Conservation (phyloP, 1,140 invertebrate genomes). For the Cheumatopsyche charites region DNA sequence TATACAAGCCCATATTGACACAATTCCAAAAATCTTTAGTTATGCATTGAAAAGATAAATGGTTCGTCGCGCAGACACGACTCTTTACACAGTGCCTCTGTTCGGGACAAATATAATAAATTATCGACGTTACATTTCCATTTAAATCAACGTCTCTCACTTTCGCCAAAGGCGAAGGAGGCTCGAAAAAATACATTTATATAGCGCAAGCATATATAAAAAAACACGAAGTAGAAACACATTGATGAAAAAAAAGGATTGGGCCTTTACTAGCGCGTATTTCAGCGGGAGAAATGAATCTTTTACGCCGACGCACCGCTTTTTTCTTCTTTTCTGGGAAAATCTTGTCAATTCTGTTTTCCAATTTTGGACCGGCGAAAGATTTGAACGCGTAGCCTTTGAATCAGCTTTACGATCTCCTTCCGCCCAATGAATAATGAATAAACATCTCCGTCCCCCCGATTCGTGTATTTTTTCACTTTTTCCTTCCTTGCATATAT, state of each 20-base stretch:
- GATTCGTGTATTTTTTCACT: no score
- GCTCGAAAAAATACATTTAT: no score
- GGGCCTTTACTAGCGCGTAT: background rate
- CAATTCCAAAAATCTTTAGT: no score
- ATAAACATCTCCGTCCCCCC: slow-evolving; percentile 28
- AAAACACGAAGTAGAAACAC: no score
- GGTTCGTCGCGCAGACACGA: no score
- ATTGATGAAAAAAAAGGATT: background rate
- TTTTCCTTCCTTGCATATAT: background rate
- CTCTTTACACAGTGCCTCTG: no score
- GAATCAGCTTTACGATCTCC: slow-evolving; percentile 32
- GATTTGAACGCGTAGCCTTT: slow-evolving; percentile 29
- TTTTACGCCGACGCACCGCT: slow-evolving; percentile 11
- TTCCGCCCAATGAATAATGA: slow-evolving; percentile 41
- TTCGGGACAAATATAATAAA: slow-evolving; percentile 9
- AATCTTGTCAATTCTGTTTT: slow-evolving; percentile 27
- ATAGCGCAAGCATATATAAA: no score
- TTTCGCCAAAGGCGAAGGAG: slow-evolving; percentile 13
- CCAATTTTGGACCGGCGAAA: slow-evolving; percentile 31
- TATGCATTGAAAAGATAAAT: no score
- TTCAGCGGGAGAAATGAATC: slow-evolving; percentile 19
- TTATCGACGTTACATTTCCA: slow-evolving; percentile 20
- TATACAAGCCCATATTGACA: no score
- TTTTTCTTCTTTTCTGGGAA: slow-evolving; percentile 12
- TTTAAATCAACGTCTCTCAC: slow-evolving; percentile 22